Conservation (phyloP, 2,113 vertebrate species). For the Stictonetta naevosa region DNA sequence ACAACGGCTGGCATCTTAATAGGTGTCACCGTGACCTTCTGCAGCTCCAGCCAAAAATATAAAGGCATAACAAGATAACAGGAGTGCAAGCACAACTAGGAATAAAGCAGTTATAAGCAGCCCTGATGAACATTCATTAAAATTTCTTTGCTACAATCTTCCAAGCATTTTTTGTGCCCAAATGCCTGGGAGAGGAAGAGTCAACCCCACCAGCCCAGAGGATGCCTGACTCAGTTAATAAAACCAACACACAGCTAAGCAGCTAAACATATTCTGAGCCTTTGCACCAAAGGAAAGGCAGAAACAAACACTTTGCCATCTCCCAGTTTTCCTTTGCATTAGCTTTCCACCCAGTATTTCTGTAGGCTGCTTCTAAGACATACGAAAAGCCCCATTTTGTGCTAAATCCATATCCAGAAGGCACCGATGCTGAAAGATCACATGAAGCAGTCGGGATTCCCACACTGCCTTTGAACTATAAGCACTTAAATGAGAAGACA, state of each 20-base stretch:
- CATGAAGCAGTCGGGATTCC: not conserved
- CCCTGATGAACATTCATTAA: not conserved
- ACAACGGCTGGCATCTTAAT: accelerated
- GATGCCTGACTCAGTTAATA: not conserved
- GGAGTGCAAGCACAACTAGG: not conserved
- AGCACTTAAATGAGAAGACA: not conserved
- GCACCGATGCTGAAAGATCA: not conserved
- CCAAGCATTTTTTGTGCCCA: not conserved
- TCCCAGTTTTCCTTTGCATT: accelerated
- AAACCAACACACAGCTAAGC: not conserved
- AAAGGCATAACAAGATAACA: not conserved
- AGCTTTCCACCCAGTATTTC: not conserved
- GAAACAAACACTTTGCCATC: not conserved
- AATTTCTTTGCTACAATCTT: accelerated
- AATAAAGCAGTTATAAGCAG: not conserved
- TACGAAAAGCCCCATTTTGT: not conserved
- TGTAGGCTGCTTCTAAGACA: not conserved
- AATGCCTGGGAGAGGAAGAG: not conserved
- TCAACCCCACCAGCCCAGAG: not conserved
- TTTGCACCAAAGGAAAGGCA: not conserved
- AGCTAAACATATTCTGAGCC: not conserved
- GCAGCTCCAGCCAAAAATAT: not conserved
- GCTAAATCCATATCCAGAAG: not conserved
- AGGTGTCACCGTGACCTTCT: not conserved
- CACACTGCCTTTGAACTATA: not conserved